Evolutionary conservation across 2,888 invertebrate species (phyloP), one percentile per base, ranked within the genome.

Genomic region (Andrena bicolor): DNA sequence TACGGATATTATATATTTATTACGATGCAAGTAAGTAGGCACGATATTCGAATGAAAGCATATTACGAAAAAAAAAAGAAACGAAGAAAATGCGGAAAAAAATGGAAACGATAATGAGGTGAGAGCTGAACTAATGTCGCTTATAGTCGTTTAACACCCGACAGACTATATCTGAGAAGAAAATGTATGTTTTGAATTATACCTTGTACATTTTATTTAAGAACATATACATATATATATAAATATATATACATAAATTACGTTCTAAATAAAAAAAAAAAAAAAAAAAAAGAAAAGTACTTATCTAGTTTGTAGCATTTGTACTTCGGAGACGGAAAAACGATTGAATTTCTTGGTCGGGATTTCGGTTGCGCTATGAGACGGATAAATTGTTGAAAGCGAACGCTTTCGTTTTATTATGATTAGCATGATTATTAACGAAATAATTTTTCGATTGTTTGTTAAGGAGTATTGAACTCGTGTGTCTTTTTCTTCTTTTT

Each of bases 1-100:
- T 86, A 88, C 83, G 88, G 86, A 90, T 87, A 89, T 86, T 88
- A 90, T 88, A 90, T 92, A 92, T 93, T 93, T 92, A 93, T 93
- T 88, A 88, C 60, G 82, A 90, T 82, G 85, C 86, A 91, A 88
- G 83, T 90, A 90, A 87, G 83, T 89, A 83, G 80, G 56, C 72
- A 86, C 87, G 86, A 89, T 78, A 82, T 58, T 85, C 80, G 83
- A 87, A 88, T 88, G 86, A 90, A 90, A 90, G 89, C 41, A 41
- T 89, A 91, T 90, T 89, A 86, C 69, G 71, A 82, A 76, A 60
- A 74, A 72, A 82, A 72, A 66, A 75, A 10, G 13, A 85, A 82
- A 69, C 73, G 75, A 80, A 69, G 70, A 80, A 60, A 53, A 56
- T 23, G 23, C 8, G 23, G 23, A 10, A 32, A 58, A 64, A 35